A percentile compares a stretch with the other conserved stretches of the same genome.
These are phyloP conservation scores for Heliocidaris erythrogramma DNA, from an alignment of 35 echinoderm and acorn worm genomes.

Conservation along the genomic window DNA sequence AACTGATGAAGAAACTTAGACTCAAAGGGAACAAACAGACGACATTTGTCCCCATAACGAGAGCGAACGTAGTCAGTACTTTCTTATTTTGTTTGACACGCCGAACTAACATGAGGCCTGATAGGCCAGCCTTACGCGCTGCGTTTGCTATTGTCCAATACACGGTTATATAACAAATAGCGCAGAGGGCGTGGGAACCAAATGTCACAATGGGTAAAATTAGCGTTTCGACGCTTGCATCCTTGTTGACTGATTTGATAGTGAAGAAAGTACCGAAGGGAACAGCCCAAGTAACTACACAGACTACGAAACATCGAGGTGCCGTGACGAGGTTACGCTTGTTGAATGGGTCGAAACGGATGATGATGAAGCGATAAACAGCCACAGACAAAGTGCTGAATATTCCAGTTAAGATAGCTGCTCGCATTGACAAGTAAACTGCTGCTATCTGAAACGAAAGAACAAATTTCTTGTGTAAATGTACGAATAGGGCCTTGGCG, in stretches of 20 bases:
- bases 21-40: not conserved
- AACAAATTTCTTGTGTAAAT: not conserved
- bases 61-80: constrained; percentile 24
- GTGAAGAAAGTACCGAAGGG: not conserved
- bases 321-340: constrained; percentile 32
- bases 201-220: not conserved
- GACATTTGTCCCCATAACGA: not conserved
- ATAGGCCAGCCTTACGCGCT: not conserved
- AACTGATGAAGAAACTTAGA: not conserved
- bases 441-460: not conserved
- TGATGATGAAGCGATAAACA: constrained; percentile 23
- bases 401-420: not conserved
- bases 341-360: constrained; percentile 26
- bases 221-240: not conserved
- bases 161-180: not conserved
- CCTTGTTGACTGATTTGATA: not conserved
- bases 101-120: not conserved
- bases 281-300: not conserved
- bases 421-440: not conserved
- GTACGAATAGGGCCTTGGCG: too few species aligned
- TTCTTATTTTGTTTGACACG: not conserved
- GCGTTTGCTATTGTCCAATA: not conserved
- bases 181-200: not conserved
- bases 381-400: constrained; percentile 10
- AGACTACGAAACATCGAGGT: not conserved